A percentile compares a stretch with the other conserved stretches of the same genome.
Conservation (phyloP, 2,113 vertebrate species). For the Mohoua ochrocephala region DNA sequence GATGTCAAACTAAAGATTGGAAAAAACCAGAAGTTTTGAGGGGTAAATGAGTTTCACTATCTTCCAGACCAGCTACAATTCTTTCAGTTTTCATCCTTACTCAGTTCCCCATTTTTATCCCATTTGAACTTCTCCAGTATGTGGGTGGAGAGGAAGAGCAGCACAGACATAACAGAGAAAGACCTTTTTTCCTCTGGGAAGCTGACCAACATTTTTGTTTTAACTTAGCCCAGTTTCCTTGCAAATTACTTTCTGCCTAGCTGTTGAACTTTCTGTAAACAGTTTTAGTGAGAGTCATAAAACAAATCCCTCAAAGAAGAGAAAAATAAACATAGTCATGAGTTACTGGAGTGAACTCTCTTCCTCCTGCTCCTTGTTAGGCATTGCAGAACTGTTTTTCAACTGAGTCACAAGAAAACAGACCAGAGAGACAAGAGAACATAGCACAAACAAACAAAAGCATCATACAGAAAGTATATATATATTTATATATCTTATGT, state of each 20-base stretch:
- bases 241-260: conserved; percentile 19
- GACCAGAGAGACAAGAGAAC: not conserved
- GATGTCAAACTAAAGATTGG: not conserved
- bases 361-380: not conserved
- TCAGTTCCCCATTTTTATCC: not conserved
- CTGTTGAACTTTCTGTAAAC: conserved; percentile 10
- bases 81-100: not conserved
- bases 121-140: not conserved
- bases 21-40: not conserved
- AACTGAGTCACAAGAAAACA: conserved; percentile 7
- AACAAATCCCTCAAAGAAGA: conserved; percentile 24
- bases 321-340: conserved; percentile 7
- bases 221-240: not conserved
- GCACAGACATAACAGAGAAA: not conserved
- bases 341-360: conserved; percentile 1
- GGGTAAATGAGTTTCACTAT: not conserved
- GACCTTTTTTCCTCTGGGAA: not conserved
- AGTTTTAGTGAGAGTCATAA: conserved; percentile 33
- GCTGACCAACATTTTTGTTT: not conserved
- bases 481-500: not conserved
- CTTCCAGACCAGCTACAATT: not conserved
- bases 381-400: not conserved
- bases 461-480: not conserved
- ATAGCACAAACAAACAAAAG: not conserved
- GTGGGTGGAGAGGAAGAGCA: not conserved